Base-by-base conservation (phyloP, 2,797 vertebrate species). In the Coregonus suidteri region DNA sequence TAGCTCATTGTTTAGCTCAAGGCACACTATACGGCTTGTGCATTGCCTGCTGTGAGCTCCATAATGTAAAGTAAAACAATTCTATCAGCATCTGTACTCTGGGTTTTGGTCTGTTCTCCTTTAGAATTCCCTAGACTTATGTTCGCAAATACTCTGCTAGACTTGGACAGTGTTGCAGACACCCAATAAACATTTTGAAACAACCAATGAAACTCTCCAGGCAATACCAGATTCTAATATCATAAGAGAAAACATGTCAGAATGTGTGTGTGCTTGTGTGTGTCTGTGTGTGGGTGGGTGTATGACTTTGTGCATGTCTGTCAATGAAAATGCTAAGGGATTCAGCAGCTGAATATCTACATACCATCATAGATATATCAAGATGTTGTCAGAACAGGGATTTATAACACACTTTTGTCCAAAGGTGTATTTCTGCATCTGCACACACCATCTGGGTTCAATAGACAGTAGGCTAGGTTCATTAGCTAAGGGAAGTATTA, bases 361-460 rank as follows among this genome's bases (percentile, higher is more conserved):
- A 20, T 30, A 67, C 11, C 30, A 1, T 81, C 52, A 59, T 59
- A 59, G 20, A 59, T 59, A n/a, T 59, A 59, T 20, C 56, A 59
- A n/a, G 18, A 6, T n/a, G 14, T 59, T 59, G n/a, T 59, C 18
- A 9, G n/a, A 59, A 59, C 54, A 56, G 6, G 54, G 4, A 56
- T 59, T 1, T 59, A 59, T 18, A 59, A 59, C 54, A 59, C n/a
- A 7, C 6, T 15, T n/a, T 59, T n/a, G 56, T n/a, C 56, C 56
- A 59, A 20, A 59, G 1, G 56, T 20, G n/a, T 16, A 56, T n/a
- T 6, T 59, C 56, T 59, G n/a, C 56, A 59, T 59, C 18, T 56
- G 18, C 73, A 73, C 1, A 77, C 82, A 77, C 47, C 91, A 91
- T 93, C 87, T 93, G 93, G 87, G 75, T 88, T 88, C 79, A 91